Percentiles rank a stretch among this genome's conserved stretches.
phyloP scores from a whole-genome alignment of 2,888 invertebrate species.

The Drosophila rubida region DNA sequence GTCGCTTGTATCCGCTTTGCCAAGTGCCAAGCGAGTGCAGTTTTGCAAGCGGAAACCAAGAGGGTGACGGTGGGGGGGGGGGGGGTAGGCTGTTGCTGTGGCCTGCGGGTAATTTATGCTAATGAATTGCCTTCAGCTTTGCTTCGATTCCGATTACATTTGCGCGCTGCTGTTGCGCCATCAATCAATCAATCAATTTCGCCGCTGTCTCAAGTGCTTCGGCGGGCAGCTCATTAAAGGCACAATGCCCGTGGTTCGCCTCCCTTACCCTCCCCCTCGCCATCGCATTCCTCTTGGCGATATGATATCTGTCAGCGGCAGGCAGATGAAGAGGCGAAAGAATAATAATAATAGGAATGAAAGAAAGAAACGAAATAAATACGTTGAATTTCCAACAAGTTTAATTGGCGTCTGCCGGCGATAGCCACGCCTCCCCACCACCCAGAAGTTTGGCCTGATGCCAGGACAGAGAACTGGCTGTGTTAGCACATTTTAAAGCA shows the following conservation, averaged over 20 bases:
- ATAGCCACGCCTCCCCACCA: slow-evolving; percentile 6
- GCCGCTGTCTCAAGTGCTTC: slow-evolving; percentile 54
- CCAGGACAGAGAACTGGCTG: slow-evolving; percentile 29
- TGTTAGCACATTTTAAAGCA: slow-evolving; percentile 61
- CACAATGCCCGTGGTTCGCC: slow-evolving; percentile 31
- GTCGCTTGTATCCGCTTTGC: not conserved
- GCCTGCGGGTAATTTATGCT: slow-evolving; percentile 68
- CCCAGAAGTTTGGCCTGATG: slow-evolving; percentile 8
- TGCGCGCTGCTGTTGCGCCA: slow-evolving; percentile 39
- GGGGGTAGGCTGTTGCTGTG: slow-evolving; percentile 1
- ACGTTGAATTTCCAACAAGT: slow-evolving; percentile 63
- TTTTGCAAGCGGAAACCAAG: slow-evolving; percentile 17
- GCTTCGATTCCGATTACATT: slow-evolving; percentile 35
- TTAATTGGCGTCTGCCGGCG: slow-evolving; percentile 63
- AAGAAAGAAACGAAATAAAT: slow-evolving; percentile 31
- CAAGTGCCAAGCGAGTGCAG: slow-evolving; percentile 29
- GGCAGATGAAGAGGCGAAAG: slow-evolving; percentile 2
- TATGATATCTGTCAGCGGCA: slow-evolving; percentile 49
- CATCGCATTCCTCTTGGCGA: not conserved
- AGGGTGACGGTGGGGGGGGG: no score
- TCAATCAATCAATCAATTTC: slow-evolving; percentile 71
- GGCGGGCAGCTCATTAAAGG: slow-evolving; percentile 63
- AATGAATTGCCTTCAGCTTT: slow-evolving; percentile 57
- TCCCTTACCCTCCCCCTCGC: not conserved
- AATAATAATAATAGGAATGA: slow-evolving; percentile 32